These are phyloP conservation scores for Orussus abietinus DNA, from an alignment of 1,140 invertebrate genomes.

Conservation along the genomic window DNA sequence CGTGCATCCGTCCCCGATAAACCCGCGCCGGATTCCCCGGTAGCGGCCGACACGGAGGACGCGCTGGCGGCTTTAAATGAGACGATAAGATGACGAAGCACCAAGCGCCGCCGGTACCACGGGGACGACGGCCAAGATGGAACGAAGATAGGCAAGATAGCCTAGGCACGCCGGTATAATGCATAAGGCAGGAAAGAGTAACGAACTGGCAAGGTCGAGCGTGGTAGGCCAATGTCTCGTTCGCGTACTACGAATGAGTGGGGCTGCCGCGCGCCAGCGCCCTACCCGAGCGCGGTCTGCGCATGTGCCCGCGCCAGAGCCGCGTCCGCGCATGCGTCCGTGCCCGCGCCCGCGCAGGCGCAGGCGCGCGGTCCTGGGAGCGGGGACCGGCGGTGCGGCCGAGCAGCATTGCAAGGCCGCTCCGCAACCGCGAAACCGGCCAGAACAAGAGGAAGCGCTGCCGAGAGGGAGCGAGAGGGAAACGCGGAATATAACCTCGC, in stretches of 20 bases:
- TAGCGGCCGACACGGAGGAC: too few species aligned
- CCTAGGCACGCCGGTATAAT: constrained; percentile 36
- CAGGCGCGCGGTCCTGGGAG: constrained; percentile 20
- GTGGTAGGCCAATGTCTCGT: constrained; percentile 53
- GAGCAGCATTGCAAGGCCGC: constrained; percentile 49
- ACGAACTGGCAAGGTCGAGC: constrained; percentile 54
- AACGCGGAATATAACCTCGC: too few species aligned
- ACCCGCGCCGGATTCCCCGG: too few species aligned
- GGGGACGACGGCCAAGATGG: constrained; percentile 17
- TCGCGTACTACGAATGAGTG: constrained; percentile 20
- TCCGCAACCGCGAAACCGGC: constrained; percentile 33
- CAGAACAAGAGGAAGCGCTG: constrained; percentile 29
- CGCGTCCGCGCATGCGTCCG: too few species aligned
- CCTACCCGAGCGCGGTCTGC: too few species aligned
- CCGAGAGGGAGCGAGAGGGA: constrained; percentile 14
- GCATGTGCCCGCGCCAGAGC: too few species aligned
- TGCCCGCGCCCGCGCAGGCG: too few species aligned
- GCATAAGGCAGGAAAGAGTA: constrained; percentile 47
- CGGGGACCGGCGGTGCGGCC: not conserved
- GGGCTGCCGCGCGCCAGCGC: too few species aligned
- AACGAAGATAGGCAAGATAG: constrained; percentile 30
- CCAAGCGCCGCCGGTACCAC: not conserved
- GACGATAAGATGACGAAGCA: constrained; percentile 24
- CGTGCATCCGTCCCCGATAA: too few species aligned
- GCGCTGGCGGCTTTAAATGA: too few species aligned